Evolutionary conservation across 2,888 invertebrate genomes (phyloP).

Genomic region (Diarsia brunnea): DNA sequence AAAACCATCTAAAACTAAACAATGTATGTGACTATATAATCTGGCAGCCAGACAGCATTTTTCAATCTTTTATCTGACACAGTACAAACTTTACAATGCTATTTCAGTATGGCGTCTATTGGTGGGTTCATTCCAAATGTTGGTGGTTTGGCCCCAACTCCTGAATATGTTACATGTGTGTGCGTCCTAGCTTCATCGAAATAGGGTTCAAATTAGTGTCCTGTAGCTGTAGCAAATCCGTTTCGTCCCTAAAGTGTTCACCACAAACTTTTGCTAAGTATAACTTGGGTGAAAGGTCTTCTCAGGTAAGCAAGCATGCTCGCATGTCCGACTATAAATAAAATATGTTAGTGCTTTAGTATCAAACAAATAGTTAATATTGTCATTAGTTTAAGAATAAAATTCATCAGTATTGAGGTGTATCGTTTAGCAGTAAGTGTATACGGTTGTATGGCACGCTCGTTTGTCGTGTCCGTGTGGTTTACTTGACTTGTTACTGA

Average conservation of each 20-base stretch:
- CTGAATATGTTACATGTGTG: constrained; percentile 70
- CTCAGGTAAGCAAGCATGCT: constrained; percentile 61
- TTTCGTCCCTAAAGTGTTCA: constrained; percentile 25
- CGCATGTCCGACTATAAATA: constrained; percentile 48
- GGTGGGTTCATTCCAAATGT: constrained; percentile 10
- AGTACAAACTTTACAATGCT: constrained; percentile 29
- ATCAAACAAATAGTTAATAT: constrained; percentile 18
- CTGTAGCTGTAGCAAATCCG: constrained; percentile 29
- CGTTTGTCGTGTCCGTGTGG: constrained; percentile 64
- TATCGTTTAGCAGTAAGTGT: constrained; percentile 44
- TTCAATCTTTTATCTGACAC: constrained; percentile 13
- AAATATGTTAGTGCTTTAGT: constrained; percentile 19
- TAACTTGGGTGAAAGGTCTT: constrained; percentile 21
- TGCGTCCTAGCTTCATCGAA: constrained; percentile 44
- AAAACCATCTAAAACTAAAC: neutral
- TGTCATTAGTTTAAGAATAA: constrained; percentile 34
- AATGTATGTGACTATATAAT: neutral
- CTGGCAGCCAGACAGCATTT: constrained; percentile 21
- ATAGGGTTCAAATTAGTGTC: constrained; percentile 38
- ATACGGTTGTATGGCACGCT: constrained; percentile 62
- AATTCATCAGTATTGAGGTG: constrained; percentile 45
- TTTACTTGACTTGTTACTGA: constrained; percentile 79
- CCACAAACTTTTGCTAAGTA: constrained; percentile 8
- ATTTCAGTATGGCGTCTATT: constrained; percentile 33
- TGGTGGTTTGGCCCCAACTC: constrained; percentile 64